Percentiles rank a stretch among this genome's conserved stretches.
Conservation (phyloP, 2,113 vertebrate species). For the Hassar affinis region DNA sequence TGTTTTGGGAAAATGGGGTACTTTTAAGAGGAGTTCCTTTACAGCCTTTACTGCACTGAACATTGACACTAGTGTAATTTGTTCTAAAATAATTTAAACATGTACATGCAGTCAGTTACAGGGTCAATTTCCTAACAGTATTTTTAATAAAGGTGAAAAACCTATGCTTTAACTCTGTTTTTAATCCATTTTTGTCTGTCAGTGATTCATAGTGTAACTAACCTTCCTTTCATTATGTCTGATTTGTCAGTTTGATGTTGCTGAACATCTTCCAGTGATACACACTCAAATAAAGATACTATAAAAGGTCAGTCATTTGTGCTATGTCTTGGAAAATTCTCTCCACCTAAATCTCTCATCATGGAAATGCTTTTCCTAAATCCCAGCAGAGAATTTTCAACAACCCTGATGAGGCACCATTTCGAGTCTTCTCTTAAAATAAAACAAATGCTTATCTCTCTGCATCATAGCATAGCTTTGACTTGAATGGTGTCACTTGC, state of each 20-base stretch:
- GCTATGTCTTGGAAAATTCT: slow-evolving; percentile 27
- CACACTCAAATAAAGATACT: not conserved
- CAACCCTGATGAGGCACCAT: not conserved
- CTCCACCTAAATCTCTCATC: slow-evolving; percentile 2
- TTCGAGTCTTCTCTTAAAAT: not conserved
- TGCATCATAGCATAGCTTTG: not conserved
- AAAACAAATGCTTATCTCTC: not conserved
- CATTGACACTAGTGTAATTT: not conserved
- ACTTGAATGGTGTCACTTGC: not conserved
- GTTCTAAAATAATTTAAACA: not conserved
- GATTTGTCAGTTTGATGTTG: not conserved
- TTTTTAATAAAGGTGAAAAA: not conserved
- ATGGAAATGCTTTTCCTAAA: slow-evolving; percentile 13
- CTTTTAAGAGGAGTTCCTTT: not conserved
- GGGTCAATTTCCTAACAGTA: not conserved
- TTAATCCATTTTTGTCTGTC: not conserved
- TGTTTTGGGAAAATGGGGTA: not conserved
- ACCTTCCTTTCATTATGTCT: not conserved
- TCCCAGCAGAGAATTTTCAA: not conserved
- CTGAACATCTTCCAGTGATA: slow-evolving; percentile 2
- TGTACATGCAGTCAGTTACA: not conserved
- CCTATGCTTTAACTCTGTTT: not conserved
- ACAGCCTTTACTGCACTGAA: not conserved
- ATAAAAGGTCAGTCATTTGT: slow-evolving; percentile 24
- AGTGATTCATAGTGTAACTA: not conserved